phyloP scores from a whole-genome alignment of 1,140 invertebrate species.

The Pseudoatta argentina region DNA sequence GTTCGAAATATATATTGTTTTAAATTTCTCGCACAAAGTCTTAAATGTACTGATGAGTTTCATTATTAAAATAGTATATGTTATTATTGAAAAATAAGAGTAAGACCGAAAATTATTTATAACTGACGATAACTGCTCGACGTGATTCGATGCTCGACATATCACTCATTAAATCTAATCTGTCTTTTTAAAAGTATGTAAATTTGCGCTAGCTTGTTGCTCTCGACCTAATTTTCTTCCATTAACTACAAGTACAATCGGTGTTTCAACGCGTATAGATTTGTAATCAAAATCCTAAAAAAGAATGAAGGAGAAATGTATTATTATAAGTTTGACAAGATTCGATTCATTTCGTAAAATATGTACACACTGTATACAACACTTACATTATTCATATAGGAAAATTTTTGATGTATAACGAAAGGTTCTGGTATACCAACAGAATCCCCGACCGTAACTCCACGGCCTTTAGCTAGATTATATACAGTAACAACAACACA shows the following conservation, averaged over 20 bases:
- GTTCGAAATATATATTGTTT: conserved; percentile 23
- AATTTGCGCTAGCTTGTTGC: conserved; percentile 89
- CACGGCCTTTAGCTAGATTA: conserved; percentile 93
- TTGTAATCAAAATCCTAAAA: conserved; percentile 91
- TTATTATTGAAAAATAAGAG: conserved; percentile 17
- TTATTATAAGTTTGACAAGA: conserved; percentile 4
- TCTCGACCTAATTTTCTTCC: conserved; percentile 90
- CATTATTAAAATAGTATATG: not conserved
- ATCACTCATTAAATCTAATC: conserved; percentile 74
- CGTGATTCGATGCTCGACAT: not conserved
- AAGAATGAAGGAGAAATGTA: conserved; percentile 72
- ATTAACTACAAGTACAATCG: conserved; percentile 91
- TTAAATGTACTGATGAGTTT: conserved; percentile 8
- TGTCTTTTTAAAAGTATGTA: conserved; percentile 83
- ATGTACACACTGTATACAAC: not conserved
- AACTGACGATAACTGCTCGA: not conserved
- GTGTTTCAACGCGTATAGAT: conserved; percentile 92
- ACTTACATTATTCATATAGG: conserved; percentile 88
- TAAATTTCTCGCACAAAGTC: conserved; percentile 6
- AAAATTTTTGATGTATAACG: conserved; percentile 89
- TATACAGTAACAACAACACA: conserved; percentile 93
- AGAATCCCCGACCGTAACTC: conserved; percentile 94
- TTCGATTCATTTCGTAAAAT: not conserved
- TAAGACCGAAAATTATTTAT: conserved; percentile 11
- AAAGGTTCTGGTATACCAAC: conserved; percentile 93